phyloP scores from a whole-genome alignment of 2,113 vertebrate species.

The Poeciliopsis prolifica region DNA sequence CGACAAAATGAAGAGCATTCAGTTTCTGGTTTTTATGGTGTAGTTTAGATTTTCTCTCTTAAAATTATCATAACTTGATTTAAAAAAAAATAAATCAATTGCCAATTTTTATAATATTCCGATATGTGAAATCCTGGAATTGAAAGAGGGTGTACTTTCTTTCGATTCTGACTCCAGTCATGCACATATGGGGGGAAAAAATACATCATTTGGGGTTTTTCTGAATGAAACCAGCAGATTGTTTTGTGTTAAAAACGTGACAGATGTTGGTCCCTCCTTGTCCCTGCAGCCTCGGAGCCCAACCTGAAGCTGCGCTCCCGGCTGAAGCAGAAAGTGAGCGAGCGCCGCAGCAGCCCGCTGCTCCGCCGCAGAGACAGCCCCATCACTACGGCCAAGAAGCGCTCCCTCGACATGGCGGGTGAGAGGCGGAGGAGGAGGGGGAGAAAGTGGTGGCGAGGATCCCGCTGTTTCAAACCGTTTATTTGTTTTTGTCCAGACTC shows the following conservation, averaged over 20 bases:
- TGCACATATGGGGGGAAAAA: neutral
- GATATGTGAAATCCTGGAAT: too few species aligned
- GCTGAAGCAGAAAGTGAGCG: conserved; percentile 96
- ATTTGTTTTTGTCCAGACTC: neutral
- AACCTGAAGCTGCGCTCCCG: conserved; percentile 94
- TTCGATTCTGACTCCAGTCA: neutral
- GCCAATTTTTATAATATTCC: too few species aligned
- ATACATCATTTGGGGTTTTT: neutral
- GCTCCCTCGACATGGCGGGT: conserved; percentile 91
- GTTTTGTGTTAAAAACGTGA: neutral
- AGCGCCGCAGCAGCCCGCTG: conserved; percentile 92
- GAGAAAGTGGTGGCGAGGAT: neutral
- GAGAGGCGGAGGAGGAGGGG: neutral
- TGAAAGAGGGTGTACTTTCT: too few species aligned
- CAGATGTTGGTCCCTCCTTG: neutral
- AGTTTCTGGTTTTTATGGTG: too few species aligned
- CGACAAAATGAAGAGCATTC: too few species aligned
- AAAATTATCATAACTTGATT: too few species aligned
- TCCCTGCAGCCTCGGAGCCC: conserved; percentile 88
- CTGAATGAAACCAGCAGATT: neutral
- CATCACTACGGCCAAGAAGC: conserved; percentile 89
- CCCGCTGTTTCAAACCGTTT: neutral
- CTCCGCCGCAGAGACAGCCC: conserved; percentile 90
- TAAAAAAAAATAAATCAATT: too few species aligned
- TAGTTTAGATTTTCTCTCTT: too few species aligned